Evolutionary conservation across 2,797 vertebrate species (phyloP).

Genomic region (Bucorvus abyssinicus): DNA sequence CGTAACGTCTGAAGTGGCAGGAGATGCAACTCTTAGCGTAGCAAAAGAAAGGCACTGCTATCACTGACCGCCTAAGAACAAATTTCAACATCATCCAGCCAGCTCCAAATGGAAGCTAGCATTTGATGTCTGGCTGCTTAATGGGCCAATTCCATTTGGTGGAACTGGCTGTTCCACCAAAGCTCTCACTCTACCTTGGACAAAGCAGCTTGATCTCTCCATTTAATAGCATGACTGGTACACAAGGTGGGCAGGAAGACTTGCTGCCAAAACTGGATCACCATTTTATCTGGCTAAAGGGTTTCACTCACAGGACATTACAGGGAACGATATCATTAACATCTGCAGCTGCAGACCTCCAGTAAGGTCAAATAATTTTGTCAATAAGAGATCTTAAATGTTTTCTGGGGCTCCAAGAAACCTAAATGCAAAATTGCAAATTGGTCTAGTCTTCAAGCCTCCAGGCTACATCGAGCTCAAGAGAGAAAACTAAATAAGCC

Average conservation of each 20-base stretch:
- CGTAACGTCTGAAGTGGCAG: background rate
- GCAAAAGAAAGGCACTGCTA: background rate
- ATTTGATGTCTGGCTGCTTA: background rate
- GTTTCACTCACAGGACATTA: background rate
- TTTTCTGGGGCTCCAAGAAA: background rate
- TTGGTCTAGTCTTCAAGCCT: background rate
- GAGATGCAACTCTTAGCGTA: background rate
- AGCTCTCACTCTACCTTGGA: background rate
- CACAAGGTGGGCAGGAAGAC: background rate
- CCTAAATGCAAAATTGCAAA: background rate
- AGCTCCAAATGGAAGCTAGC: background rate
- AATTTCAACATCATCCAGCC: background rate
- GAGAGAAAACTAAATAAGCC: background rate
- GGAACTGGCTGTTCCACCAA: background rate
- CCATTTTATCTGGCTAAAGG: background rate
- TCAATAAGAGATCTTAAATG: background rate
- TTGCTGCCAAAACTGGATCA: background rate
- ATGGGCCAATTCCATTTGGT: background rate
- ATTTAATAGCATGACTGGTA: background rate
- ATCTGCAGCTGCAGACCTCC: background rate
- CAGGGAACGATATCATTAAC: background rate
- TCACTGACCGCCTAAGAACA: background rate
- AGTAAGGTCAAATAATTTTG: background rate
- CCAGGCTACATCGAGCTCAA: background rate
- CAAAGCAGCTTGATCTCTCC: background rate